These are phyloP conservation scores for Corythoichthys intestinalis DNA, from an alignment of 2,113 vertebrate species.

Conservation along the genomic window DNA sequence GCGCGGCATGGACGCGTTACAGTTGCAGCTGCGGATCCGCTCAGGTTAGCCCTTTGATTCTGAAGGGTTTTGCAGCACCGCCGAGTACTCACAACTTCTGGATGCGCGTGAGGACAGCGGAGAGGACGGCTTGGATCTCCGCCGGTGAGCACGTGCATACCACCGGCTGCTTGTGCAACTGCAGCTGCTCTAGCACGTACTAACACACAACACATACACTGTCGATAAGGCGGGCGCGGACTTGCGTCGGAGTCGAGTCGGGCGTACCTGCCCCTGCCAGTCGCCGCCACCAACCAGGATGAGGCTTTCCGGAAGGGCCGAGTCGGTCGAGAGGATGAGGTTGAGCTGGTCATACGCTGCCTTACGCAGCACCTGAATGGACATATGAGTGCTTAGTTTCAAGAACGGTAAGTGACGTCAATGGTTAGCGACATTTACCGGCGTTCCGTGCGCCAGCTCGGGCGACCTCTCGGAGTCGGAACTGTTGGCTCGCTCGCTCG, in stretches of 20 bases:
- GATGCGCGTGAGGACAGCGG: constrained; percentile 82
- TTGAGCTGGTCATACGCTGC: constrained; percentile 85
- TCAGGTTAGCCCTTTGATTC: not conserved
- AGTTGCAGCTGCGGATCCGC: constrained; percentile 78
- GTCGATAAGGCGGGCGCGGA: not conserved
- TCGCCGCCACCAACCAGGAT: constrained; percentile 68
- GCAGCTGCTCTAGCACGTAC: constrained; percentile 84
- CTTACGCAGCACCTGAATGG: constrained; percentile 77
- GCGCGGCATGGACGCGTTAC: constrained; percentile 84
- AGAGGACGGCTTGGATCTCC: constrained; percentile 86
- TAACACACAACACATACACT: constrained; percentile 32
- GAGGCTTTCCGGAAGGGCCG: constrained; percentile 81
- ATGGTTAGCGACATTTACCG: constrained; percentile 31
- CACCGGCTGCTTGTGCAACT: constrained; percentile 82
- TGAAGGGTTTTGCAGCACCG: not conserved
- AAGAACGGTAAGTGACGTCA: not conserved
- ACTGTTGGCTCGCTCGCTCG: constrained; percentile 85
- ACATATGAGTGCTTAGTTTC: not conserved
- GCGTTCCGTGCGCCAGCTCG: constrained; percentile 79
- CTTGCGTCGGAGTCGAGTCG: not conserved
- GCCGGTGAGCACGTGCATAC: constrained; percentile 83
- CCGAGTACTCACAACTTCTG: constrained; percentile 86
- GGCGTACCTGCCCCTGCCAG: constrained; percentile 63
- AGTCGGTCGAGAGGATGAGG: constrained; percentile 80
- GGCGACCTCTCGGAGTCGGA: constrained; percentile 85